Conservation (phyloP, 2,797 vertebrate genomes). For the Malacoraja senta region DNA sequence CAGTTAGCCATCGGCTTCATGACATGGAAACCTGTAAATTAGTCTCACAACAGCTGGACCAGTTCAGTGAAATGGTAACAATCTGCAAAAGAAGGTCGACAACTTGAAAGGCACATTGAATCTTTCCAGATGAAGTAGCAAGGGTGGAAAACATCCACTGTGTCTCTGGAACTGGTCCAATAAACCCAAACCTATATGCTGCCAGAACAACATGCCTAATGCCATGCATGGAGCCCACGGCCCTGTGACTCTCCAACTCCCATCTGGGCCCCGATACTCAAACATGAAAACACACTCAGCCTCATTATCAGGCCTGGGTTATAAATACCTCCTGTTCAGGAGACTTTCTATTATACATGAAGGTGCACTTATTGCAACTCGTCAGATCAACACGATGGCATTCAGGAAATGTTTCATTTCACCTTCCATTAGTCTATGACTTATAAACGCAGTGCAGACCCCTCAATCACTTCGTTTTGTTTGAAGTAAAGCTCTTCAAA, state of each 20-base stretch:
- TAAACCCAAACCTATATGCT: not conserved
- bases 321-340: not conserved
- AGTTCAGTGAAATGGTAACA: not conserved
- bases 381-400: not conserved
- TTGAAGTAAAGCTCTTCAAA: not conserved
- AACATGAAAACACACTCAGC: not conserved
- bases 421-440: not conserved
- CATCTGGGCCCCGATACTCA: not conserved
- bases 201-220: not conserved
- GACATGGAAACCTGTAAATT: not conserved
- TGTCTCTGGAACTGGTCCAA: not conserved
- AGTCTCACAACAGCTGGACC: not conserved
- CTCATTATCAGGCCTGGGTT: not conserved
- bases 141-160: not conserved
- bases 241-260: not conserved
- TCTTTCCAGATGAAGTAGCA: conserved; percentile 2
- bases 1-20: not conserved
- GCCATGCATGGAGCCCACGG: not conserved
- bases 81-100: not conserved
- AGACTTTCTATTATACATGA: not conserved
- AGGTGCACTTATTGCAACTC: not conserved
- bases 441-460: not conserved
- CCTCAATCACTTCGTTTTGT: not conserved
- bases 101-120: not conserved
- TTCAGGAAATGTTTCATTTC: not conserved